Evolutionary conservation across 2,888 invertebrate genomes (phyloP).

Genomic region (Pimpla rufipes): DNA sequence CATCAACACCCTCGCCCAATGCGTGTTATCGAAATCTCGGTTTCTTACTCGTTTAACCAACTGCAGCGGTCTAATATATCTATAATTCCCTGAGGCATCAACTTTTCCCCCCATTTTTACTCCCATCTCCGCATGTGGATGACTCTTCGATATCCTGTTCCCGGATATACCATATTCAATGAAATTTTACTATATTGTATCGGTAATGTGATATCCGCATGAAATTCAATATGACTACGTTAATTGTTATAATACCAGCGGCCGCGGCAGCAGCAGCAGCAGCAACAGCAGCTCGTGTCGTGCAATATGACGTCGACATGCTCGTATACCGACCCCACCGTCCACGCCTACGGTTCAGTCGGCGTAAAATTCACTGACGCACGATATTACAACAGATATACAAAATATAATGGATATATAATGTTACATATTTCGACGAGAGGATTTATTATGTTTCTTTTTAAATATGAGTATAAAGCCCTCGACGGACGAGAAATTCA

Average conservation of each 20-base stretch:
- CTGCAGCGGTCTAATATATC: background rate
- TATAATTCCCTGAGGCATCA: too few relatives aligned
- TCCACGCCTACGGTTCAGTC: constrained; percentile 13
- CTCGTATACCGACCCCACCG: constrained; percentile 11
- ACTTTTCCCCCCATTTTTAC: background rate
- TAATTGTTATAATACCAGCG: constrained; percentile 45
- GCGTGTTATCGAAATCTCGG: constrained; percentile 26
- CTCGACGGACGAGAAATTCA: too few relatives aligned
- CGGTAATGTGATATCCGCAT: background rate
- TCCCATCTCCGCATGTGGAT: background rate
- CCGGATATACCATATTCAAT: background rate
- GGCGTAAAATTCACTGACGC: constrained; percentile 27
- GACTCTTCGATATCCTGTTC: background rate
- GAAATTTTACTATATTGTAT: background rate
- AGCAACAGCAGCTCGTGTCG: constrained; percentile 22
- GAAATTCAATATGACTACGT: constrained; percentile 13
- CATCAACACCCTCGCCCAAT: constrained; percentile 14
- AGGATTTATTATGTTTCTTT: background rate
- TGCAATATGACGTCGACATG: constrained; percentile 38
- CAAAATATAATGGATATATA: background rate
- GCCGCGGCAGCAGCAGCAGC: too few relatives aligned
- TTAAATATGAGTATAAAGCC: too few relatives aligned
- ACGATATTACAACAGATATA: background rate
- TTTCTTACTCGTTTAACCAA: constrained; percentile 30
- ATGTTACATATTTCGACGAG: background rate